These are phyloP conservation scores for Myzus persicae DNA, from an alignment of 1,140 invertebrate genomes.

Conservation along the genomic window DNA sequence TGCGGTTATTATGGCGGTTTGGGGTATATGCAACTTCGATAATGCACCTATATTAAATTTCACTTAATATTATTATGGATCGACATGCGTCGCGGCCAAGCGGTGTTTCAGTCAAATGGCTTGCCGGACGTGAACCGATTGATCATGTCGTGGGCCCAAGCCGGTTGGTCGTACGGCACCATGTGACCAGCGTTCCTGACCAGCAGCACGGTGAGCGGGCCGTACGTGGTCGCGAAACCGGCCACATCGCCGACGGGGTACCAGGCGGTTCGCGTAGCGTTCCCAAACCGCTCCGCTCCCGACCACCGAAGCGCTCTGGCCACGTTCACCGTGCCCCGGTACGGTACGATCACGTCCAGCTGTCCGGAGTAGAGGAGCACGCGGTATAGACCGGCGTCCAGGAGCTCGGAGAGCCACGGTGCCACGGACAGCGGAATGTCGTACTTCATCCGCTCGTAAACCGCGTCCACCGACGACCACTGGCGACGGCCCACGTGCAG, in stretches of 20 bases:
- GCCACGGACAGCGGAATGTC: slow-evolving; percentile 88
- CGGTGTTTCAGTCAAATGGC: slow-evolving; percentile 56
- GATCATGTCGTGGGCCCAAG: slow-evolving; percentile 79
- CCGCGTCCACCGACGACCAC: slow-evolving; percentile 63
- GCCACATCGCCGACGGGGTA: slow-evolving; percentile 54
- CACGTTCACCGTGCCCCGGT: slow-evolving; percentile 79
- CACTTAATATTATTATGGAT: background rate
- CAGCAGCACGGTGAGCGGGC: slow-evolving; percentile 79
- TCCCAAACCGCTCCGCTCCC: slow-evolving; percentile 72
- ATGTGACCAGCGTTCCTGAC: slow-evolving; percentile 85
- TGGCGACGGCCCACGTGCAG: slow-evolving; percentile 84
- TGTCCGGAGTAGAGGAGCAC: slow-evolving; percentile 79
- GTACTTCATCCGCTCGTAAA: slow-evolving; percentile 74
- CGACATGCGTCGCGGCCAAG: too few relatives aligned
- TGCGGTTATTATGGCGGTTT: background rate
- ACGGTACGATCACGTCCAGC: slow-evolving; percentile 84
- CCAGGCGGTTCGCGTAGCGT: slow-evolving; percentile 67
- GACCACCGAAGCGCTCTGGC: slow-evolving; percentile 72
- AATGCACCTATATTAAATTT: background rate
- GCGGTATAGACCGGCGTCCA: slow-evolving; percentile 70
- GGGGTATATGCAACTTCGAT: background rate
- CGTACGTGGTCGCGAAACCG: slow-evolving; percentile 60
- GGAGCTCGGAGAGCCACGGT: slow-evolving; percentile 75
- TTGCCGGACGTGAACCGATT: slow-evolving; percentile 76
- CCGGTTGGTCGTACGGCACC: slow-evolving; percentile 82